phyloP scores from a whole-genome alignment of 1,140 invertebrate genomes.

The Orussus abietinus region DNA sequence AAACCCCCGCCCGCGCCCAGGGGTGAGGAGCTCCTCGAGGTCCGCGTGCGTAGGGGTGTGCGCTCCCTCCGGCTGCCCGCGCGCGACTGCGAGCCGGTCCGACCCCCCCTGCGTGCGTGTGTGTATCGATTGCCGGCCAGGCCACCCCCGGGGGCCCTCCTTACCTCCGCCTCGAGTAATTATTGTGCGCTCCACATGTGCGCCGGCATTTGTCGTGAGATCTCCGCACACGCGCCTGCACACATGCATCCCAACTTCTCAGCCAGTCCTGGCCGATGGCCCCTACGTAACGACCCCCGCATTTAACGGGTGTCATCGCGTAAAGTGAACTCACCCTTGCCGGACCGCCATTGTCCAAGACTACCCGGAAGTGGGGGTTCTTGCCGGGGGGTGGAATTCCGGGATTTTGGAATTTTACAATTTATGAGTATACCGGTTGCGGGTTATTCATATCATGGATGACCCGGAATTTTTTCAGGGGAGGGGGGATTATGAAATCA shows the following conservation, averaged over 20 bases:
- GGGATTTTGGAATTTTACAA: no score
- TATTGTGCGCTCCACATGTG: constrained; percentile 35
- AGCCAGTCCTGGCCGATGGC: constrained; percentile 41
- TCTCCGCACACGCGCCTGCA: constrained; percentile 7
- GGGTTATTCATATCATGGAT: no score
- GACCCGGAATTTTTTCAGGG: no score
- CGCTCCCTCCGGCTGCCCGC: constrained; percentile 9
- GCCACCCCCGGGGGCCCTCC: constrained; percentile 26
- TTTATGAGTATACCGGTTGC: no score
- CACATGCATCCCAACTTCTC: constrained; percentile 33
- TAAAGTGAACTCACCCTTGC: constrained; percentile 22
- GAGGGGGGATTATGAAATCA: no score
- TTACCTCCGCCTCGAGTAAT: constrained; percentile 44
- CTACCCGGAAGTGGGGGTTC: no score
- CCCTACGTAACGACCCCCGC: constrained; percentile 23
- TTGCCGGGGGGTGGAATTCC: no score
- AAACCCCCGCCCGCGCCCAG: constrained; percentile 27
- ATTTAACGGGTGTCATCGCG: constrained; percentile 49
- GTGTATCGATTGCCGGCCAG: constrained; percentile 52
- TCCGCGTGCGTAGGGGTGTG: constrained; percentile 18
- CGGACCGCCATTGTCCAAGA: not conserved
- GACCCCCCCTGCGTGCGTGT: constrained; percentile 39
- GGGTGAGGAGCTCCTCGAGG: constrained; percentile 18
- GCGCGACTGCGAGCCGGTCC: constrained; percentile 17
- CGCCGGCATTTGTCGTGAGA: constrained; percentile 36